phyloP scores from a whole-genome alignment of 1,140 invertebrate species.

The Hermetia illucens region DNA sequence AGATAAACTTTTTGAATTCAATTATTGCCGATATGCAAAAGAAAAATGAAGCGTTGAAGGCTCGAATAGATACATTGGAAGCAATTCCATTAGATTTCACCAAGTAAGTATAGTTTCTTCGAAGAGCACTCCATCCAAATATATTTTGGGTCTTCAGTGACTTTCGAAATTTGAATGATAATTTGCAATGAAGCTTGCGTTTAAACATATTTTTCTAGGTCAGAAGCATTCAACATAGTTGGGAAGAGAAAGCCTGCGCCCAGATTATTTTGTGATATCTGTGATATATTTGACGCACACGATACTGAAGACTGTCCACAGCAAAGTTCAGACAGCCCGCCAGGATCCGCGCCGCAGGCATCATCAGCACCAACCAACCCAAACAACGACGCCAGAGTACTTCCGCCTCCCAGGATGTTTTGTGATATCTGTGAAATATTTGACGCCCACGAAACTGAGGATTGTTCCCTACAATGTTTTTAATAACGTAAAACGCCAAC shows the following conservation, averaged over 20 bases:
- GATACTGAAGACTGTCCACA: slow-evolving; percentile 93
- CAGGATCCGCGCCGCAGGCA: slow-evolving; percentile 17
- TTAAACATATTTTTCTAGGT: slow-evolving; percentile 12
- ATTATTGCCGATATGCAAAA: slow-evolving; percentile 92
- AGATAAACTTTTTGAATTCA: slow-evolving; percentile 88
- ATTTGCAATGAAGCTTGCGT: too few species aligned
- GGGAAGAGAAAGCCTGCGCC: slow-evolving; percentile 39
- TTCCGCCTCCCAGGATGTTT: slow-evolving; percentile 57
- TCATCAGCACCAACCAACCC: slow-evolving; percentile 27
- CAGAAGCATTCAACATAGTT: slow-evolving; percentile 18
- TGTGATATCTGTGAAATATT: slow-evolving; percentile 76
- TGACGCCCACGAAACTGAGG: slow-evolving; percentile 22
- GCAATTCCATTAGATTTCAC: slow-evolving; percentile 36
- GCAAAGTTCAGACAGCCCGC: slow-evolving; percentile 49
- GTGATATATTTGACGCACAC: slow-evolving; percentile 90
- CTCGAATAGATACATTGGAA: slow-evolving; percentile 66
- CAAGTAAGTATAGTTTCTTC: slow-evolving; percentile 18
- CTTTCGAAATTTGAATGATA: too few species aligned
- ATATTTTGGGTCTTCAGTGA: too few species aligned
- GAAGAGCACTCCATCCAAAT: too few species aligned
- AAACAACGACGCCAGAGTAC: slow-evolving; percentile 31
- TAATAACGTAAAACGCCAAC: too few species aligned
- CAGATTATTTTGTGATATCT: slow-evolving; percentile 92
- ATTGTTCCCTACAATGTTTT: too few species aligned
- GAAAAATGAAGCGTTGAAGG: slow-evolving; percentile 74